Evolutionary conservation across 2,888 invertebrate genomes (phyloP).

Genomic region (Portevinia maculata): DNA sequence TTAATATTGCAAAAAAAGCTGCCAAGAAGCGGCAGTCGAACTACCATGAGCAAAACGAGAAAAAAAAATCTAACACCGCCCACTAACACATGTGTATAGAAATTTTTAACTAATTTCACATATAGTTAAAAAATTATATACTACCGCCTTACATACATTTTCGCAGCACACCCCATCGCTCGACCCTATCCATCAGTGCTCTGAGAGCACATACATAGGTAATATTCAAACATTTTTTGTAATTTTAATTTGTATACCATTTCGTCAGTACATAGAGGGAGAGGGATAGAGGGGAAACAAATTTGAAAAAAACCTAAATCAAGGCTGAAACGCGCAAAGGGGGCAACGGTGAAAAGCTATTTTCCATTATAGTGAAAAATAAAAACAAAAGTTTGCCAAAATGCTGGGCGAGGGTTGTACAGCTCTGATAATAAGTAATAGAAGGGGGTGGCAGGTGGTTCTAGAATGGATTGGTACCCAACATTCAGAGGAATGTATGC

Average conservation of each 20-base stretch:
- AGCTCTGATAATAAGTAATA: slow-evolving; percentile 56
- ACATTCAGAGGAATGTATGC: slow-evolving; percentile 55
- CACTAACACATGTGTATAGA: slow-evolving; percentile 79
- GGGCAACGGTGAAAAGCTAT: slow-evolving; percentile 50
- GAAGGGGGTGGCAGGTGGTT: slow-evolving; percentile 15
- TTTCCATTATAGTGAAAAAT: slow-evolving; percentile 73
- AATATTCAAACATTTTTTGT: slow-evolving; percentile 75
- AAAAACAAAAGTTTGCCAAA: slow-evolving; percentile 72
- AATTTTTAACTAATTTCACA: slow-evolving; percentile 74
- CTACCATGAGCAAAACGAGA: slow-evolving; percentile 30
- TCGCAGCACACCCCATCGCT: slow-evolving; percentile 35
- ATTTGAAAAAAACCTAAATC: slow-evolving; percentile 39
- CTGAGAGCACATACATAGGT: slow-evolving; percentile 72
- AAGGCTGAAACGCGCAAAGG: slow-evolving; percentile 4
- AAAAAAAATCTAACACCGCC: slow-evolving; percentile 82
- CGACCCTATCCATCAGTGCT: slow-evolving; percentile 37
- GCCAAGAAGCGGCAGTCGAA: slow-evolving; percentile 51
- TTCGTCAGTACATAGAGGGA: slow-evolving; percentile 66
- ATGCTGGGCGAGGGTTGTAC: slow-evolving; percentile 41
- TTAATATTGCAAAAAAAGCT: slow-evolving; percentile 76
- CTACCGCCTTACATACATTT: slow-evolving; percentile 57
- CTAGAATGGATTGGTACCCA: slow-evolving; percentile 26
- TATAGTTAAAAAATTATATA: slow-evolving; percentile 73
- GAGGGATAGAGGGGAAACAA: slow-evolving; percentile 29
- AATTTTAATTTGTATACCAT: slow-evolving; percentile 76